Conservation (phyloP, 2,888 invertebrate genomes). For the Galerucella calmariensis region DNA sequence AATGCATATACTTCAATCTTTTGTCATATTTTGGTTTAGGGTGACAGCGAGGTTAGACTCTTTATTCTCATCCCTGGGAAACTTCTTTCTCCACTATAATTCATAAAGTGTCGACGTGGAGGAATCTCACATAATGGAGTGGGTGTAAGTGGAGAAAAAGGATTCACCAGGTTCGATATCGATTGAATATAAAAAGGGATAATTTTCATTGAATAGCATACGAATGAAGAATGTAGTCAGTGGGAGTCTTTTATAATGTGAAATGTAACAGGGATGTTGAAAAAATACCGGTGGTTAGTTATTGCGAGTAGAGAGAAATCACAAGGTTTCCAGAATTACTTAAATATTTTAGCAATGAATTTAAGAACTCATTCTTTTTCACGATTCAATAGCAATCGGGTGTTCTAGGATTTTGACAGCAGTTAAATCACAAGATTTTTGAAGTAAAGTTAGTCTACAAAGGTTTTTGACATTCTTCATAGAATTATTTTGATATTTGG, state of each 20-base stretch:
- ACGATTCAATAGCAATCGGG: too few species aligned
- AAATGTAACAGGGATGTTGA: background rate
- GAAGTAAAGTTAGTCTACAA: too few species aligned
- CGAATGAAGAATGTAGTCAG: background rate
- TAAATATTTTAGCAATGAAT: too few species aligned
- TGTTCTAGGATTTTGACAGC: too few species aligned
- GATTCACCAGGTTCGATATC: slow-evolving; percentile 31
- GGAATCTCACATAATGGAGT: slow-evolving; percentile 37
- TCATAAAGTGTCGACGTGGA: slow-evolving; percentile 33
- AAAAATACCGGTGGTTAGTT: too few species aligned
- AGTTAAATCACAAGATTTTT: too few species aligned
- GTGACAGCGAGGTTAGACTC: slow-evolving; percentile 6
- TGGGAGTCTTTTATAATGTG: background rate
- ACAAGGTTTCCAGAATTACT: too few species aligned
- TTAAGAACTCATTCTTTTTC: too few species aligned
- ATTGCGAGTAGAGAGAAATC: too few species aligned
- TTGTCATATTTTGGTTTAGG: slow-evolving; percentile 10
- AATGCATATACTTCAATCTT: background rate
- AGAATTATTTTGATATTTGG: too few species aligned
- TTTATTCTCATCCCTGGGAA: slow-evolving; percentile 4
- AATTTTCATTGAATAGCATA: background rate
- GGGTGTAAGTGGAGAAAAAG: slow-evolving; percentile 30
- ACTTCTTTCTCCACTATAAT: slow-evolving; percentile 29
- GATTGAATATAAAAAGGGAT: slow-evolving; percentile 15
- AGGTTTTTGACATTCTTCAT: too few species aligned